Percentiles rank a stretch among this genome's conserved stretches.
Conservation (phyloP, 2,113 vertebrate species). For the Rana temporaria region DNA sequence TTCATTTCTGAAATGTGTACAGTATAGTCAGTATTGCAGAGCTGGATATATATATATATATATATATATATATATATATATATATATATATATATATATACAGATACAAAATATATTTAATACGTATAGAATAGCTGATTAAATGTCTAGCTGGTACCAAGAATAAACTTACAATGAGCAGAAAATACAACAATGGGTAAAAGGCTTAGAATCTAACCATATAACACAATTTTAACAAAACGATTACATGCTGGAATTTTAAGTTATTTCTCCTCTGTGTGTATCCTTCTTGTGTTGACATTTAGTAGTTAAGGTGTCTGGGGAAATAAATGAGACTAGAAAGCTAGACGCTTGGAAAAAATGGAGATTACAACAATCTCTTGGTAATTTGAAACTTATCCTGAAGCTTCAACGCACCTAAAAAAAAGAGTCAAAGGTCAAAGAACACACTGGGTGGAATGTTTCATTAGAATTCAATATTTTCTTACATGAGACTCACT, state of each 20-base stretch:
- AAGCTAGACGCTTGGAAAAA: constrained; percentile 68
- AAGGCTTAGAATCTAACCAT: neutral
- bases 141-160: neutral
- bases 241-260: constrained; percentile 59
- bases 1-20: too few relatives aligned
- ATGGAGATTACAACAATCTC: constrained; percentile 67
- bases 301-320: constrained; percentile 65
- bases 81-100: neutral
- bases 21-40: too few relatives aligned
- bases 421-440: constrained; percentile 71
- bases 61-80: neutral
- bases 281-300: constrained; percentile 67
- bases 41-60: neutral
- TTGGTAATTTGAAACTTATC: constrained; percentile 71
- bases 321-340: constrained; percentile 66
- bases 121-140: neutral
- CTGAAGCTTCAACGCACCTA: constrained; percentile 68
- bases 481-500: constrained; percentile 43
- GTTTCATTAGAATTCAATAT: constrained; percentile 66
- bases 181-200: neutral
- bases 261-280: constrained; percentile 61
- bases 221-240: constrained; percentile 16
- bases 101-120: too few relatives aligned
- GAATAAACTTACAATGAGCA: too few relatives aligned
- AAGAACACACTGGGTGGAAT: constrained; percentile 65